Evolutionary conservation across 1,140 invertebrate species (phyloP), one percentile per base, ranked within the genome.

Genomic region (Phocides pigmalion): DNA sequence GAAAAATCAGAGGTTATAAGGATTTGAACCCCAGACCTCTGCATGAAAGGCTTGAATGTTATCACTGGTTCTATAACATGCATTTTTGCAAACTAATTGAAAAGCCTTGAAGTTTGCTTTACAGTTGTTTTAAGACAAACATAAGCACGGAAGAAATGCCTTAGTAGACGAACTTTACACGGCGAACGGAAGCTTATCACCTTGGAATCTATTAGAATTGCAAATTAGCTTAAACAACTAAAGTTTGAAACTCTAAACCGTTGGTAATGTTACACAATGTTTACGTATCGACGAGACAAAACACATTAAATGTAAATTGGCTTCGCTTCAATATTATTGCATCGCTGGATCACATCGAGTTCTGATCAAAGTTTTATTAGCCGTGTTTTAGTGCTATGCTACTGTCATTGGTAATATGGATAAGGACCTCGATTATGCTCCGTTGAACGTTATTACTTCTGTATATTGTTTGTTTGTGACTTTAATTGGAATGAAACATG

Each of bases 281-380:
- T 59, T 59, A 54, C 51, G 35, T 41, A 46, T 46, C 22, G 16
- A 12, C 22, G 41, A 59, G 54, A 59, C 54, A 59, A 32, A 59
- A 59, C 28, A 61, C 56, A 61, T 61, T 61, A 61, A 59, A 61
- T 47, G 56, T 61, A 61, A 47, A 47, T 47, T 61, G 42, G 56
- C 28, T 35, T 47, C 42, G 56, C 32, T 61, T 61, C 56, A 49
- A 47, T 49, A 61, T 59, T 59, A 59, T 61, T 47, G 56, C 28
- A 47, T 61, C 6, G 56, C 19, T 14, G 12, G 16, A 61, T 47
- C 56, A 61, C 56, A 59, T 59, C 28, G 14, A 14, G 37, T 47
- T 59, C 25, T 32, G 42, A 59, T 59, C 56, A 59, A 59, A 59
- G 56, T 59, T 59, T 46, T 59, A 59, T 59, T 59, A 22, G 0